Conservation (phyloP, 2,888 invertebrate species). For the Ennomos erosarius region DNA sequence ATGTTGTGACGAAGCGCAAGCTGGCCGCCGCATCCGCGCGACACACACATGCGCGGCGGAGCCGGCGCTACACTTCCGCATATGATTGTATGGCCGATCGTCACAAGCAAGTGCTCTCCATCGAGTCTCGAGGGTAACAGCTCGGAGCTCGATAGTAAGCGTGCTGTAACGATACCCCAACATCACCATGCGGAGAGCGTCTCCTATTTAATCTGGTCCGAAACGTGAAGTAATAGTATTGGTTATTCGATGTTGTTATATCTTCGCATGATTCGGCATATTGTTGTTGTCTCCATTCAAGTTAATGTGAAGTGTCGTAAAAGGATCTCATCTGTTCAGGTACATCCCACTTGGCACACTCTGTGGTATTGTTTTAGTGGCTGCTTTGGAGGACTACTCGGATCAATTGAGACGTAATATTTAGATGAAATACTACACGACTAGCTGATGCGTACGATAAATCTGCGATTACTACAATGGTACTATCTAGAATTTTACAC, state of each 20-base stretch:
- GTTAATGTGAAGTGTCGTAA: slow-evolving; percentile 66
- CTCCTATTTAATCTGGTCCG: slow-evolving; percentile 64
- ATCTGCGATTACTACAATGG: slow-evolving; percentile 45
- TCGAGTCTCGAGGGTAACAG: slow-evolving; percentile 8
- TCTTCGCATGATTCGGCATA: slow-evolving; percentile 79
- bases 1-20: slow-evolving; percentile 62
- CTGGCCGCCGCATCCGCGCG: slow-evolving; percentile 64
- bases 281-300: slow-evolving; percentile 76
- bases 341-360: slow-evolving; percentile 83
- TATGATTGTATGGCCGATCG: slow-evolving; percentile 53
- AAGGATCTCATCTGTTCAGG: slow-evolving; percentile 69
- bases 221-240: slow-evolving; percentile 61
- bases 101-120: slow-evolving; percentile 31
- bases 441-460: slow-evolving; percentile 51
- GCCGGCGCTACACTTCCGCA: slow-evolving; percentile 74
- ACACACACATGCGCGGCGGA: slow-evolving; percentile 81
- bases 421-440: slow-evolving; percentile 50
- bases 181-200: slow-evolving; percentile 56
- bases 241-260: slow-evolving; percentile 76
- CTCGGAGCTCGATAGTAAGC: slow-evolving; percentile 11
- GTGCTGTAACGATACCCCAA: slow-evolving; percentile 38
- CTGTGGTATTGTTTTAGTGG: slow-evolving; percentile 68
- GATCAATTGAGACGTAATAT: slow-evolving; percentile 32
- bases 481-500: slow-evolving; percentile 53
- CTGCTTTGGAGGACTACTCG: slow-evolving; percentile 58